Conservation (phyloP, 2,797 vertebrate species). For the Balearica regulorum region DNA sequence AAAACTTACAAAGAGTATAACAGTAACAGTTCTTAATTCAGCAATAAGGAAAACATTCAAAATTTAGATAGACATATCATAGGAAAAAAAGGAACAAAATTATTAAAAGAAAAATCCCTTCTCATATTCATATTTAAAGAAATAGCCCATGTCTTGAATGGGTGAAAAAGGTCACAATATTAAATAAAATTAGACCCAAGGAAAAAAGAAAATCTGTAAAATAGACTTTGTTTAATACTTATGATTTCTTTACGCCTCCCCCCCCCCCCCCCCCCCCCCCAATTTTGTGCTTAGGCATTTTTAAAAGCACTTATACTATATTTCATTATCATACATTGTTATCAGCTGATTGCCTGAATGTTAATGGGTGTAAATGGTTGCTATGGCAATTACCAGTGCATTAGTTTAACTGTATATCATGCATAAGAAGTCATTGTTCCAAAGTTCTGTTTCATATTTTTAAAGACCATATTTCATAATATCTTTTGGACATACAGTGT, state of each 20-base stretch:
- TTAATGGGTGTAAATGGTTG: background rate
- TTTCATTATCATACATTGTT: background rate
- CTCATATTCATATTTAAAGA: background rate
- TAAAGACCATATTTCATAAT: background rate
- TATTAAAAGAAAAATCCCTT: background rate
- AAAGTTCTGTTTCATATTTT: background rate
- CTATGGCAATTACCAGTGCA: background rate
- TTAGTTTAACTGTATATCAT: background rate
- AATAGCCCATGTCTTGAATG: background rate
- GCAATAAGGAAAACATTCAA: background rate
- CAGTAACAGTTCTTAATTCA: background rate
- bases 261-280: no score
- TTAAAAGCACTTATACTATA: background rate
- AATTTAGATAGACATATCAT: background rate
- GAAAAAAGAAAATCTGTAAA: background rate
- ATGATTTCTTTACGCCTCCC: background rate
- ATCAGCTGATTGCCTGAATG: background rate
- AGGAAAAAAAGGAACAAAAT: background rate
- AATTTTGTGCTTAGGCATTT: background rate
- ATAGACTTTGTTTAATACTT: background rate
- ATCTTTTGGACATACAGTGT: background rate
- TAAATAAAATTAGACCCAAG: background rate
- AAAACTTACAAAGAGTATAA: background rate
- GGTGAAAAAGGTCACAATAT: background rate
- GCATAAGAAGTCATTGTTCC: background rate